These are phyloP conservation scores for Leucophenga maculata DNA, from an alignment of 2,888 invertebrate genomes.

Conservation along the genomic window DNA sequence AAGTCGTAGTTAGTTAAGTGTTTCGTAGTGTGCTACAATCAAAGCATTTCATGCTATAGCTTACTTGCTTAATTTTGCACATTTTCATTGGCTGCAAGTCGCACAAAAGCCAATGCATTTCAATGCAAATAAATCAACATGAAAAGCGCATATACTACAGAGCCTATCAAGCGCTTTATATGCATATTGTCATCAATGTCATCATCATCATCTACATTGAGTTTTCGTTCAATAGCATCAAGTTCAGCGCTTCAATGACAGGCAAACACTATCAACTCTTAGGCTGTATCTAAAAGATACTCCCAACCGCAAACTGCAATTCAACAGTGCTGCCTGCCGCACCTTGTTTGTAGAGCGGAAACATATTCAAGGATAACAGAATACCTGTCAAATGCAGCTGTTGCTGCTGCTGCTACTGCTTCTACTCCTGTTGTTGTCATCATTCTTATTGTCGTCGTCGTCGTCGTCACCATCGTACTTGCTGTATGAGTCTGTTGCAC, in stretches of 20 bases:
- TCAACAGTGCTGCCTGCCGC: too few species aligned
- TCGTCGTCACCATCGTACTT: neutral
- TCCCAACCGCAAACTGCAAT: too few species aligned
- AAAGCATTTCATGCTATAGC: neutral
- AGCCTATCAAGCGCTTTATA: neutral
- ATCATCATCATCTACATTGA: neutral
- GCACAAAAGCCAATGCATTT: neutral
- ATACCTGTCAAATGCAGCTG: conserved; percentile 26
- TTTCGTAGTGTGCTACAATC: neutral
- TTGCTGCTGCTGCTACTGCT: neutral
- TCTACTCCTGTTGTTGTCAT: neutral
- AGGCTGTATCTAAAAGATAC: neutral
- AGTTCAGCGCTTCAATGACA: conserved; percentile 7
- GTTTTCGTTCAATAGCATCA: neutral
- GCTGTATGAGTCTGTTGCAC: neutral
- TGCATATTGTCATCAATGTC: neutral
- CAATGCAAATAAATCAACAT: neutral
- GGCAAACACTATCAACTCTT: conserved; percentile 20
- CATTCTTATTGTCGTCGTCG: neutral
- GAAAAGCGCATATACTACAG: neutral
- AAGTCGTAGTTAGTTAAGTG: too few species aligned
- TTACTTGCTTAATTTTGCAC: conserved; percentile 5
- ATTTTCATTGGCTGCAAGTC: neutral
- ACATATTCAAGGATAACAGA: conserved; percentile 26
- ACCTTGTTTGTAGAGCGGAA: neutral